Evolutionary conservation across 2,113 vertebrate species (phyloP).

Genomic region (Malurus melanocephalus): DNA sequence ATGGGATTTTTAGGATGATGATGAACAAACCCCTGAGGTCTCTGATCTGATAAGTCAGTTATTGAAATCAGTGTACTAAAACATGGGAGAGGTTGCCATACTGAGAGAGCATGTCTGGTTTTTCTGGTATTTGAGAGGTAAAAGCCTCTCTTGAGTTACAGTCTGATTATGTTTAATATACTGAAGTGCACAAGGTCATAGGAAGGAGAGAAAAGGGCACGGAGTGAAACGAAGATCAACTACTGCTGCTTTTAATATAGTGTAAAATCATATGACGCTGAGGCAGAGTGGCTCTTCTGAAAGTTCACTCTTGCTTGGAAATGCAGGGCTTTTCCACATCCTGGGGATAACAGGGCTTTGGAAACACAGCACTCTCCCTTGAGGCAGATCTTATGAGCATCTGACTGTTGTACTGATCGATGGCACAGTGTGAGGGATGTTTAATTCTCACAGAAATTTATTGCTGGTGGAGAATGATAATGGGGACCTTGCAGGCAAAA

Average conservation of each 20-base stretch:
- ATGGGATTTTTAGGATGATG: background rate
- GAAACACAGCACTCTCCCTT: background rate
- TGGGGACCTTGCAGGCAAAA: background rate
- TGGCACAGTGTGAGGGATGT: background rate
- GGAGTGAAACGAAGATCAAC: background rate
- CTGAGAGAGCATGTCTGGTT: background rate
- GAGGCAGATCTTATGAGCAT: background rate
- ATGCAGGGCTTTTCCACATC: background rate
- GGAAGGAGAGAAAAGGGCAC: background rate
- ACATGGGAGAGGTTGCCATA: background rate
- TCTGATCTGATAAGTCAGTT: background rate
- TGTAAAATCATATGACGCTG: background rate
- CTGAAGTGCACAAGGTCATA: background rate
- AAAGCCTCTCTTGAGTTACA: background rate
- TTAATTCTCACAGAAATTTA: constrained; percentile 36
- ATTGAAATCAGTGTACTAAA: background rate
- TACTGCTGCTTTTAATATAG: background rate
- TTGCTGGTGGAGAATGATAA: background rate
- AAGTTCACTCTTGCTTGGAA: background rate
- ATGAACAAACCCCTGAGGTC: background rate
- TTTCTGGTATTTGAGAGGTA: background rate
- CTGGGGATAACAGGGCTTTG: background rate
- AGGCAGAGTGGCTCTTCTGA: background rate
- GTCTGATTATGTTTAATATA: background rate
- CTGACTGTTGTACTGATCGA: background rate